Base-by-base conservation (phyloP, 2,797 vertebrate species). In the Arrhamphus sclerolepis region DNA sequence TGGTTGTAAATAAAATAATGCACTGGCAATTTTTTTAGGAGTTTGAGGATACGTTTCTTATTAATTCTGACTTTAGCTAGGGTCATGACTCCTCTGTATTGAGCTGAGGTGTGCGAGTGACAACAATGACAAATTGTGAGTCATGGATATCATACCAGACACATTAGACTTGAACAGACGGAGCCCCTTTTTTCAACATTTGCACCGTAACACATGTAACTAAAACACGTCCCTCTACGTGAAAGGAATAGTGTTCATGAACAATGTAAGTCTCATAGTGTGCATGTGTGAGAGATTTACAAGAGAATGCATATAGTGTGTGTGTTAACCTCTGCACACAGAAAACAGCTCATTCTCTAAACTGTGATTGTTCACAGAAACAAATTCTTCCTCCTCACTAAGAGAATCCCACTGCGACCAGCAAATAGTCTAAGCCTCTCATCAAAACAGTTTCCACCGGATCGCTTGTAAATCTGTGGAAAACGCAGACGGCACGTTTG, bases 371-470 rank as follows among this genome's bases (percentile, higher is more conserved):
- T 57, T 70, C 49, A 72, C 58, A 64, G 59, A 70, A 66, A 74
- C 74, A 58, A 62, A 46, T 47, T 53, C 38, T 42, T 75, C 52
- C 55, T 54, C 61, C 9, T 70, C 70, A 60, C 57, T 81, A 13
- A 44, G 6, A 20, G 82, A 82, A 87, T 83, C 81, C 73, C 59
- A 62, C 78, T 67, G 71, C 67, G 14, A 62, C 31, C 9, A 24
- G 62, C 63, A 50, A 38, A n/a, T 44, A 72, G 77, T 48, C 72
- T 62, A 46, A 84, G 64, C 68, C 44, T 41, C 62, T 13, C 40
- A 66, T 68, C 57, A 0, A 54, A 70, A 72, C 19, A 52, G 60
- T 80, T 85, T 62, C 26, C 52, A 71, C 50, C 16, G 50, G 75
- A 61, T 75, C 49, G 50, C 50, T 62, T 40, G 61, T 47, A 72